Evolutionary conservation across 2,797 vertebrate species (phyloP).

Genomic region (Perodicticus potto): DNA sequence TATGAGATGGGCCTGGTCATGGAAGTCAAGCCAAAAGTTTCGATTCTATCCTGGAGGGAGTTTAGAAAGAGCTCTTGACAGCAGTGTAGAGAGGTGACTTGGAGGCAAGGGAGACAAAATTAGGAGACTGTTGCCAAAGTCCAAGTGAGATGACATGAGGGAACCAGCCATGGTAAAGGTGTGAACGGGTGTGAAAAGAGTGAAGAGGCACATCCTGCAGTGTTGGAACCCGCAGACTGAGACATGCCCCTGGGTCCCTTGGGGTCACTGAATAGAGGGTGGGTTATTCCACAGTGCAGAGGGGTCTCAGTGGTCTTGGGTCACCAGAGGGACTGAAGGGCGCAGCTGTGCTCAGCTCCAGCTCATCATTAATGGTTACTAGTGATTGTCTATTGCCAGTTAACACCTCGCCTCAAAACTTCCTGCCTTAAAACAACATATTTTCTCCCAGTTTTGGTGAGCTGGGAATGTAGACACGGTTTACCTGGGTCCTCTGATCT

Average conservation of each 20-base stretch:
- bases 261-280: not conserved
- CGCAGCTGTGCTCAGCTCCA: not conserved
- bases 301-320: not conserved
- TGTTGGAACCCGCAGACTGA: too few relatives aligned
- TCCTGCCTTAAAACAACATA: not conserved
- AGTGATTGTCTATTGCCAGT: not conserved
- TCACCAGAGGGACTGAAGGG: not conserved
- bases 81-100: not conserved
- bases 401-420: not conserved
- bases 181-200: too few relatives aligned
- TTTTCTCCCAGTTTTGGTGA: not conserved
- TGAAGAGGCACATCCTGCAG: not conserved
- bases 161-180: not conserved
- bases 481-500: not conserved
- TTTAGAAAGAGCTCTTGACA: not conserved
- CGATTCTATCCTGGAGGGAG: slow-evolving; percentile 1
- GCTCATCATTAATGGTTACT: not conserved
- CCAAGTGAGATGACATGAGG: not conserved
- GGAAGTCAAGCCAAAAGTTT: not conserved
- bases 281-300: not conserved
- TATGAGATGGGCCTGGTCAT: not conserved
- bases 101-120: not conserved
- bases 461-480: not conserved
- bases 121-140: not conserved
- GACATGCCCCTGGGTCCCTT: not conserved